Conservation (phyloP, 2,888 invertebrate species). For the Meiosimyza platycephala region DNA sequence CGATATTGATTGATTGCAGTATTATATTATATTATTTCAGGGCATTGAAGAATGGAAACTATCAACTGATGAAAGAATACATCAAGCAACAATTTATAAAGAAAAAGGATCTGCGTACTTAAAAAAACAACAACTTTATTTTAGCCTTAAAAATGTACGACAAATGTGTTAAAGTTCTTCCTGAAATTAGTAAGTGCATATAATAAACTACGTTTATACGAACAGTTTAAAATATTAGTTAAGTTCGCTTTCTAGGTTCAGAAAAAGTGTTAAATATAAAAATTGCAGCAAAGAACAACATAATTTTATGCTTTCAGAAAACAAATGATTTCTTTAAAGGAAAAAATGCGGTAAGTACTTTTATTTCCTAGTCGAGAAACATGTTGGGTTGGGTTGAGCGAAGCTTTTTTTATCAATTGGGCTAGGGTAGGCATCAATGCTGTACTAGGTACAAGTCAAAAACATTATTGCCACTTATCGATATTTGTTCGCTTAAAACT, state of each 20-base stretch:
- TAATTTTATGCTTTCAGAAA: slow-evolving; percentile 83
- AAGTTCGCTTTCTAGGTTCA: slow-evolving; percentile 58
- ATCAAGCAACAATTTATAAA: slow-evolving; percentile 84
- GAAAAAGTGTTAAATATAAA: slow-evolving; percentile 71
- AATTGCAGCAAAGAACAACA: slow-evolving; percentile 81
- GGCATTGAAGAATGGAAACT: slow-evolving; percentile 86
- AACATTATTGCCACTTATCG: too few relatives aligned
- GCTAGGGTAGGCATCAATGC: too few relatives aligned
- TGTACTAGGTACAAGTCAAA: too few relatives aligned
- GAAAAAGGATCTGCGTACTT: slow-evolving; percentile 93
- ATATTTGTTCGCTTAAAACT: too few relatives aligned
- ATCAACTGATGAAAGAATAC: slow-evolving; percentile 81
- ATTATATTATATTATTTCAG: slow-evolving; percentile 59
- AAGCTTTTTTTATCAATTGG: too few relatives aligned
- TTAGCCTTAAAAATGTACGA: slow-evolving; percentile 90
- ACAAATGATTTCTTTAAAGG: slow-evolving; percentile 76
- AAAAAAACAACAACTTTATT: slow-evolving; percentile 79
- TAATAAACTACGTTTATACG: not conserved
- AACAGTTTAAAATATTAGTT: too few relatives aligned
- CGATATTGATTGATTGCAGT: too few relatives aligned
- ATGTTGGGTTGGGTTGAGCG: too few relatives aligned
- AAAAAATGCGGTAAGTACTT: slow-evolving; percentile 68
- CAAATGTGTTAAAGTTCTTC: slow-evolving; percentile 70
- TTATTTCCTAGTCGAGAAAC: too few relatives aligned
- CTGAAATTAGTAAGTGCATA: slow-evolving; percentile 49